Evolutionary conservation across 2,113 vertebrate genomes (phyloP), one percentile per base, ranked within the genome.

Genomic region (mouse (Mus musculus)): DNA sequence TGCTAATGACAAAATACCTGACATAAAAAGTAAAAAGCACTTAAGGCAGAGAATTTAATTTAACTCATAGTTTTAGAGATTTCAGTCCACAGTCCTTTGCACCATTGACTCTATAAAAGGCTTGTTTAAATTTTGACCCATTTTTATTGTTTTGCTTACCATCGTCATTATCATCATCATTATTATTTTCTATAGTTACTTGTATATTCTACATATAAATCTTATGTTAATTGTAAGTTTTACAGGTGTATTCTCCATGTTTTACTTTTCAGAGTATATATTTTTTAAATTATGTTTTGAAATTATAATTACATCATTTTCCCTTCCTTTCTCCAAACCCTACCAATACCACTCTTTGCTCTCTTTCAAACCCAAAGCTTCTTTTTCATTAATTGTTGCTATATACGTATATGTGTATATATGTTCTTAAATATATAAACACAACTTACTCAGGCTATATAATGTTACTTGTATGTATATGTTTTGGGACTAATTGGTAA

Each of bases 71-170:
- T 63, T 84, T 63, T 7, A 77, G 76, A 77, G 13, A 8, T 54
- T 78, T 78, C 76, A 78, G 49, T 36, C 30, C 17, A 33, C 1
- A 33, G 7, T 78, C 16, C 7, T 78, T 54, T 54, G 7, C 16
- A 78, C 30, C 16, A 33, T 36, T 78, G 49, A 54, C 28, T 78
- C 49, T 72, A 61, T 67, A 78, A 78, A 93, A 71, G n/a, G 6
- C 28, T 28, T 61, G 13, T 88, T 90, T 20, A 59, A 26, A 63
- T n/a, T 61, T 90, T 95, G 77, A 72, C 67, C 13, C 7, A 72
- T 69, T 90, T 90, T 93, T 89, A 67, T 81, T 65, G 33, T 54
- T 95, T 90, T 75, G 5, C n/a, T 92, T 71, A 75, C 8, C 8
- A 73, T 73, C 7, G 22, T 39, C 7, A 72, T 88, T 59, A n/a